Base-by-base conservation (phyloP, 2,113 vertebrate genomes). In the Pseudorasbora parva region DNA sequence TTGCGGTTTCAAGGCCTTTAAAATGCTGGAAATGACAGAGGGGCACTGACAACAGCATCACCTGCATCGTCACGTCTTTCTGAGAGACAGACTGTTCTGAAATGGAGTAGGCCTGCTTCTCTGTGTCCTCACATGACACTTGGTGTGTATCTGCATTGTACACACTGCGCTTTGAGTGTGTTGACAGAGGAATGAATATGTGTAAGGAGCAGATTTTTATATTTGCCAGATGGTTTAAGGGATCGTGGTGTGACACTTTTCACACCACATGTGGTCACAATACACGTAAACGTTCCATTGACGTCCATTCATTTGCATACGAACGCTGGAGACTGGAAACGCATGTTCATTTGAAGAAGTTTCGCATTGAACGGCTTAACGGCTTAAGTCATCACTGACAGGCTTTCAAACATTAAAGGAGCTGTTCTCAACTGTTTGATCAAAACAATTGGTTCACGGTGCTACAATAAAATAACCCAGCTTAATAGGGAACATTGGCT, bases 1-100 rank as follows among this genome's bases (percentile, higher is more conserved):
- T 84, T 89, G 90, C 87, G 82, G 72, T 92, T 90, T 89, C 87
- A 92, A 91, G 89, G 89, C 90, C 90, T 90, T 92, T 91, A 91
- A 92, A 93, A 87, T 84, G 73, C 83, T 90, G 88, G 84, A 78
- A 64, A 82, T 75, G 74, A 82, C 62, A 77, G 37, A 19, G 62
- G 1, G 6, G 51, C 6, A 37, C 37, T 37, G 37, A 43, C 75
- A 78, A 25, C 56, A 27, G 3, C 72, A 30, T 75, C 25, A 27
- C 27, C 45, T 78, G 12, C 5, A 11, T 69, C 69, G 10, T 83
- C 49, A 37, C 27, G 51, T 64, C 21, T 51, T 25, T 68, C 76
- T 59, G 30, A 45, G 30, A 57, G 27, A 27, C 37, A 37, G 43
- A 27, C 30, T 83, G 72, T 62, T 83, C 64, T 75, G 69, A 80